Percentiles rank a stretch among this genome's conserved stretches.
phyloP scores from a whole-genome alignment of 2,113 vertebrate genomes.

The Dermatemys mawii region DNA sequence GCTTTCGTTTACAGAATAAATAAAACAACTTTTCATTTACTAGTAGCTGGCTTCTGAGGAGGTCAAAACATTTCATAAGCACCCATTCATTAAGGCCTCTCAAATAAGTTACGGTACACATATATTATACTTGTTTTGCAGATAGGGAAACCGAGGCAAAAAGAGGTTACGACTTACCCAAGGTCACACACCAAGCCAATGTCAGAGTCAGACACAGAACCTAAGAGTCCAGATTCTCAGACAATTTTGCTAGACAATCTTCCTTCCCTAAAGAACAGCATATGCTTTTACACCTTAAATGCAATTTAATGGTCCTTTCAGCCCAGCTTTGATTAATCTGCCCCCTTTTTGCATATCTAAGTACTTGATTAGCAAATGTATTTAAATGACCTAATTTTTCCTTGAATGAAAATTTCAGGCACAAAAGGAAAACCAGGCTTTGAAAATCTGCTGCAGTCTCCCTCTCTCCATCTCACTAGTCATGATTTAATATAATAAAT shows the following conservation, averaged over 20 bases:
- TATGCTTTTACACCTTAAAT: background rate
- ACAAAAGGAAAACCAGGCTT: background rate
- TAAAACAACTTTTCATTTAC: background rate
- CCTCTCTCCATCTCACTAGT: background rate
- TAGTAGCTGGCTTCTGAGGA: background rate
- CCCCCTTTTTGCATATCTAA: background rate
- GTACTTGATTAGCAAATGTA: background rate
- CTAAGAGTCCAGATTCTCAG: background rate
- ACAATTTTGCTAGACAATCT: background rate
- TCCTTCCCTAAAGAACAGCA: background rate
- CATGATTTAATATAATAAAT: constrained; percentile 9
- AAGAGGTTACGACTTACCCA: background rate
- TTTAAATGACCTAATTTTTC: background rate
- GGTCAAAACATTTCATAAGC: background rate
- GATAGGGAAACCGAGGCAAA: background rate
- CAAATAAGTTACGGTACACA: background rate
- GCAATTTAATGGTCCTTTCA: background rate
- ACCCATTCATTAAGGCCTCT: background rate
- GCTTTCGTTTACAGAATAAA: background rate
- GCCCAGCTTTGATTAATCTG: background rate
- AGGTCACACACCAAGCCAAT: background rate
- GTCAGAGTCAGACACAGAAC: background rate
- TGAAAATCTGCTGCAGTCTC: background rate
- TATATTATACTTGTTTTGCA: background rate
- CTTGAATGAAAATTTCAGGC: background rate